phyloP scores from a whole-genome alignment of 1,140 invertebrate genomes.

The Drosophila ogumai region DNA sequence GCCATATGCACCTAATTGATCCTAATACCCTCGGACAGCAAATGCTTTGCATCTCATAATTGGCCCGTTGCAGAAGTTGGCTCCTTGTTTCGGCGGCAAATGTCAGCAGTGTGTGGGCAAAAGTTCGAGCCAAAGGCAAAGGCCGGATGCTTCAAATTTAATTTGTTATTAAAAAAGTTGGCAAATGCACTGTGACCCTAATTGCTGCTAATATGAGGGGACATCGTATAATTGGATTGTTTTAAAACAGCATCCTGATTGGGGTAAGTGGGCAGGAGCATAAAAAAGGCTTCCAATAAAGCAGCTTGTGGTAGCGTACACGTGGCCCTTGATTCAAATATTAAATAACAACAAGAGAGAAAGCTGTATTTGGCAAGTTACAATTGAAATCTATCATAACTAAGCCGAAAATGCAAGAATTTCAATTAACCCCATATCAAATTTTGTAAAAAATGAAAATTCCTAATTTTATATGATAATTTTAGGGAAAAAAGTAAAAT shows the following conservation, averaged over 20 bases:
- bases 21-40: conserved; percentile 14
- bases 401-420: too few relatives aligned
- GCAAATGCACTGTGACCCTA: background rate
- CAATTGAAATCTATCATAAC: too few relatives aligned
- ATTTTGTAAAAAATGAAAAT: too few relatives aligned
- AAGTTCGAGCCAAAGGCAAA: background rate
- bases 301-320: background rate
- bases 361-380: too few relatives aligned
- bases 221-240: background rate
- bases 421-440: too few relatives aligned
- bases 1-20: conserved; percentile 6
- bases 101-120: background rate
- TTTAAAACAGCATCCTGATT: background rate
- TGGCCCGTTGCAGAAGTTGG: background rate
- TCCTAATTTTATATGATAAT: too few relatives aligned
- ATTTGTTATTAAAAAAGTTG: conserved; percentile 3
- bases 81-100: background rate
- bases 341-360: too few relatives aligned
- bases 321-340: background rate
- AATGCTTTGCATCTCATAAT: conserved; percentile 13
- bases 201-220: background rate
- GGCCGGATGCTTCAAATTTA: background rate
- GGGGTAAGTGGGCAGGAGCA: background rate
- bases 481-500: too few relatives aligned
- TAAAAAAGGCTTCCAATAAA: background rate